Evolutionary conservation across 1,140 invertebrate species (phyloP).

Genomic region (Zaprionus davidi): DNA sequence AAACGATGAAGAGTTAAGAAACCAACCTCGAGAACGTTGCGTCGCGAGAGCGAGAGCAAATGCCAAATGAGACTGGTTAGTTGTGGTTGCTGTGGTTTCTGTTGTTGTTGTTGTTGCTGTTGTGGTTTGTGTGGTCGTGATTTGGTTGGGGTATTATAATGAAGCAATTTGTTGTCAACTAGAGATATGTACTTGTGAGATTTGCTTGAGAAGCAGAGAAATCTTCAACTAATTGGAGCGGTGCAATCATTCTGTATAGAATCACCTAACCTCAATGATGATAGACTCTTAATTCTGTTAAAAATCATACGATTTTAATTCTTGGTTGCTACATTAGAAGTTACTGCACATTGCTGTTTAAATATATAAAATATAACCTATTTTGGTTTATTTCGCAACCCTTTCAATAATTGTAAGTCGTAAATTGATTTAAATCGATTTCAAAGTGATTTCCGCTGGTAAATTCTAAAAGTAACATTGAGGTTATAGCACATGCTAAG

Average conservation of each 20-base stretch:
- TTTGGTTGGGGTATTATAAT: not conserved
- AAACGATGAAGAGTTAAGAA: slow-evolving; percentile 2
- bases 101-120: not conserved
- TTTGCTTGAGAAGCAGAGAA: not conserved
- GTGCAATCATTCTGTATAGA: not conserved
- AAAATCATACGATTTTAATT: not conserved
- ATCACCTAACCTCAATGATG: no score
- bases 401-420: no score
- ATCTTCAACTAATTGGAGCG: not conserved
- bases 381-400: no score
- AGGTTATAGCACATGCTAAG: no score
- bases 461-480: no score
- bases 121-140: not conserved
- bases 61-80: not conserved
- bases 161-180: slow-evolving; percentile 4
- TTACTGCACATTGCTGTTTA: no score
- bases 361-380: no score
- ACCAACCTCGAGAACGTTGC: slow-evolving; percentile 4
- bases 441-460: no score
- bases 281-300: not conserved
- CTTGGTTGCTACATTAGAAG: no score
- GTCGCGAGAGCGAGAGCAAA: not conserved
- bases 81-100: not conserved
- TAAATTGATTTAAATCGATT: no score
- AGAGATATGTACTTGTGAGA: not conserved